Evolutionary conservation across 2,888 invertebrate genomes (phyloP).

Genomic region (Pyrgus malvae): DNA sequence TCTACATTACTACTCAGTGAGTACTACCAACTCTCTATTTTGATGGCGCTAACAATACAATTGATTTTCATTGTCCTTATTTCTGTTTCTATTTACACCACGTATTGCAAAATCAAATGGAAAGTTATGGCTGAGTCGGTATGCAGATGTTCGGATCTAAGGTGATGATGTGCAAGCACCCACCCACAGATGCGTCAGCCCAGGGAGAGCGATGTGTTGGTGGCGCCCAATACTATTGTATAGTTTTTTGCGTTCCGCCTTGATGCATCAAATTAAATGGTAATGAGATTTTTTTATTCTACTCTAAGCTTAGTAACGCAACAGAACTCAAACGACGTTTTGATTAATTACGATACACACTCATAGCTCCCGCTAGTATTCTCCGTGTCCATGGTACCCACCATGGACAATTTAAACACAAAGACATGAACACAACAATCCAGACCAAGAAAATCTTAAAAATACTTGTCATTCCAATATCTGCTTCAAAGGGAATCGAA

Average conservation of each 20-base stretch:
- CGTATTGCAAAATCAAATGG: constrained; percentile 69
- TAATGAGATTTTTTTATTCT: constrained; percentile 2
- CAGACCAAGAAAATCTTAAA: too few species aligned
- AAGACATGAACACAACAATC: too few species aligned
- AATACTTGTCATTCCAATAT: too few species aligned
- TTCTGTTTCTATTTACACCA: constrained; percentile 55
- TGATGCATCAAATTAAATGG: constrained; percentile 22
- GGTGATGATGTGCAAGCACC: constrained; percentile 72
- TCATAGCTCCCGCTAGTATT: too few species aligned
- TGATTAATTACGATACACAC: too few species aligned
- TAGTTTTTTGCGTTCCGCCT: constrained; percentile 31
- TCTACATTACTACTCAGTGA: constrained; percentile 51
- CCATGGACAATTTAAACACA: too few species aligned
- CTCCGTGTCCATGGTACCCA: too few species aligned
- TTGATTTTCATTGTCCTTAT: constrained; percentile 69
- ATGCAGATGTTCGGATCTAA: constrained; percentile 55
- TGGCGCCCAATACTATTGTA: constrained; percentile 63
- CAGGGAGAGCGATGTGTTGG: constrained; percentile 64
- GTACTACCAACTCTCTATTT: constrained; percentile 68
- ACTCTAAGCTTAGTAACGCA: not conserved
- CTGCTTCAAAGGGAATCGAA: too few species aligned
- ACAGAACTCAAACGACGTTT: not conserved
- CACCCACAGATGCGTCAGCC: constrained; percentile 57
- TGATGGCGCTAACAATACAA: constrained; percentile 64
- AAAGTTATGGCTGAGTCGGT: constrained; percentile 63